These are phyloP conservation scores for Parelbella ahira DNA, from an alignment of 2,888 invertebrate species.

Conservation along the genomic window DNA sequence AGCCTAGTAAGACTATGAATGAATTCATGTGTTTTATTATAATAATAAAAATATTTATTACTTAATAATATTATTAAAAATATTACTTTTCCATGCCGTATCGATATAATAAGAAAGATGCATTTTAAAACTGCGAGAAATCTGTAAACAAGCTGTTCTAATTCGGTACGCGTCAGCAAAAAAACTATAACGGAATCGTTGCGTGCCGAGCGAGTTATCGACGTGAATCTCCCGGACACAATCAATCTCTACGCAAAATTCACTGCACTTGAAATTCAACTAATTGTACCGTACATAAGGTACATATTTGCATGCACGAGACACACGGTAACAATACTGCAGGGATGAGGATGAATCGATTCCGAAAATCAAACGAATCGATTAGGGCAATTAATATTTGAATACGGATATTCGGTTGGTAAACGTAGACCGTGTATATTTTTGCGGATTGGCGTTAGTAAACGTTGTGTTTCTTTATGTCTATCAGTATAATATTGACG, in stretches of 20 bases:
- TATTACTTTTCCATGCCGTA: too few species aligned
- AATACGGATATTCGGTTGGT: constrained; percentile 28
- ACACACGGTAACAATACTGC: constrained; percentile 25
- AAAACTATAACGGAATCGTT: constrained; percentile 45
- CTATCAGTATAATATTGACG: neutral
- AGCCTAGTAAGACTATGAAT: too few species aligned
- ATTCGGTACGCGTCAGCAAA: constrained; percentile 36
- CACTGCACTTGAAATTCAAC: constrained; percentile 11
- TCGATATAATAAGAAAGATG: too few species aligned
- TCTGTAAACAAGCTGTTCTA: constrained; percentile 31
- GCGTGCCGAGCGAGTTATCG: constrained; percentile 67
- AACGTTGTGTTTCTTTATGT: neutral
- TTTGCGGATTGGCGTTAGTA: constrained; percentile 5
- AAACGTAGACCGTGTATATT: neutral
- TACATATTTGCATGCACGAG: constrained; percentile 28
- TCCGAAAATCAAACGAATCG: constrained; percentile 50
- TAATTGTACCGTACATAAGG: constrained; percentile 32
- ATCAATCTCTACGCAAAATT: constrained; percentile 10
- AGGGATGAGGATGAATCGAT: constrained; percentile 45
- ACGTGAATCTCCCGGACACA: constrained; percentile 66
- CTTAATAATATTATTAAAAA: too few species aligned
- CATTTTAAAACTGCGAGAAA: too few species aligned
- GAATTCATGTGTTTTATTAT: too few species aligned
- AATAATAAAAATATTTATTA: too few species aligned
- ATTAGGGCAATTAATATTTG: constrained; percentile 45